Evolutionary conservation across 2,797 vertebrate species (phyloP), one percentile per base, ranked within the genome.

Genomic region (Bucorvus abyssinicus): DNA sequence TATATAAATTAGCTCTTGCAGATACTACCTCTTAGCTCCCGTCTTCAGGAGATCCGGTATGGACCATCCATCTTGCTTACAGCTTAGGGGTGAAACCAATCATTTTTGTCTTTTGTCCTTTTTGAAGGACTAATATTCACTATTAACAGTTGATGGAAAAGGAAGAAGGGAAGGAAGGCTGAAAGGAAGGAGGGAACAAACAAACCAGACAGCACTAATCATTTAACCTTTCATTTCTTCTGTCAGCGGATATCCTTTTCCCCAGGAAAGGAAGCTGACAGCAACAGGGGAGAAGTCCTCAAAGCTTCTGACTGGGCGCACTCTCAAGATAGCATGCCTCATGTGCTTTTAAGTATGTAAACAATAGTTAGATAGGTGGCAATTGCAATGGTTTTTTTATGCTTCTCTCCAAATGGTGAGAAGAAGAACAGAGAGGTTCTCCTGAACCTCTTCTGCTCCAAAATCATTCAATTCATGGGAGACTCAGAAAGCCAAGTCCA

Each of bases 231-330:
- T 87, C 24, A 30, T 89, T 57, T 84, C 29, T 52, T 81, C 45
- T 40, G 1, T 63, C 42, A 26, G 13, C 10, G 14, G 44, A n/a
- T 17, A 27, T 34, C 9, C 5, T 73, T 67, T 88, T 36, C 4
- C 6, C 6, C 44, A 32, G 45, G 22, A 61, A 65, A 83, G 29
- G 13, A 69, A 76, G 32, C 12, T 5, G 7, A 50, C 10, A 63
- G 40, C 24, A 86, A 36, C 1, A 23, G 11, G 0, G 3, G 12
- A 2, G 8, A 52, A 40, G 68, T 47, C 6, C 10, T 16, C 18
- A 3, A 1, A 17, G 3, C 23, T 93, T 82, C 34, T 1, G 4
- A 2, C 15, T 34, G 50, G 15, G 26, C 91, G 10, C 29, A 52
- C 18, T 24, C 7, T 27, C 18, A 74, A 70, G 52, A 32, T 19